These are phyloP conservation scores for Chitala chitala DNA, from an alignment of 2,113 vertebrate species.

Conservation along the genomic window DNA sequence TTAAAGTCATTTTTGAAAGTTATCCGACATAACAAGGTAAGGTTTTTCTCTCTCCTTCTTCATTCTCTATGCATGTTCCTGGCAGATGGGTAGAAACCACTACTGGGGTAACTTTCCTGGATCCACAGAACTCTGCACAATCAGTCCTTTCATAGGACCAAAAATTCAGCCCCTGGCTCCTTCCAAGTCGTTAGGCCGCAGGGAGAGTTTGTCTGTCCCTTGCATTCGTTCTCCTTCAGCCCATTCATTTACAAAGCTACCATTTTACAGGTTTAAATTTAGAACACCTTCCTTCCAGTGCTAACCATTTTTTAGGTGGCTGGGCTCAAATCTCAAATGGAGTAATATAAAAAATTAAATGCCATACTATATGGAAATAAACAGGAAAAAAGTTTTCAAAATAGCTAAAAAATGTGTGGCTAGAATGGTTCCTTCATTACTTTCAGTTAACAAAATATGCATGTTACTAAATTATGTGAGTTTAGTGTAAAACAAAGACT, in stretches of 20 bases:
- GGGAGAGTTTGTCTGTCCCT: conserved; percentile 39
- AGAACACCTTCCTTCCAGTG: conserved; percentile 48
- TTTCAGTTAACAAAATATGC: conserved; percentile 61
- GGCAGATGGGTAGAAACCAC: conserved; percentile 60
- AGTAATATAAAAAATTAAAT: conserved; percentile 39
- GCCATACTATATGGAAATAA: conserved; percentile 47
- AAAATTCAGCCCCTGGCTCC: conserved; percentile 56
- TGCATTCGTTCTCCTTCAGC: conserved; percentile 28
- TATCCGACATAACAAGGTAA: conserved; percentile 53
- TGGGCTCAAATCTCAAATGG: conserved; percentile 40
- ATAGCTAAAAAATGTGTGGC: conserved; percentile 27
- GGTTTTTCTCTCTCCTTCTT: conserved; percentile 38
- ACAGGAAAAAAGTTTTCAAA: conserved; percentile 50
- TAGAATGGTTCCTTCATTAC: conserved; percentile 46
- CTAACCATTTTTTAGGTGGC: conserved; percentile 40
- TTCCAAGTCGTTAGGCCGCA: conserved; percentile 42
- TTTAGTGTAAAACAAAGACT: conserved; percentile 56
- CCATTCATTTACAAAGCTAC: conserved; percentile 60
- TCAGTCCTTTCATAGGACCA: conserved; percentile 66
- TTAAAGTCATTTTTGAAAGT: conserved; percentile 33
- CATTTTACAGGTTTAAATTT: conserved; percentile 69
- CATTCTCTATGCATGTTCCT: conserved; percentile 40
- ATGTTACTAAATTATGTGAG: conserved; percentile 59
- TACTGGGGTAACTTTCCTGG: conserved; percentile 69
- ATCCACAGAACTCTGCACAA: conserved; percentile 59